These are phyloP conservation scores for Catostylus mosaicus DNA, from an alignment of 30 jellyfish, hydroid and myxozoan genomes.

Conservation along the genomic window DNA sequence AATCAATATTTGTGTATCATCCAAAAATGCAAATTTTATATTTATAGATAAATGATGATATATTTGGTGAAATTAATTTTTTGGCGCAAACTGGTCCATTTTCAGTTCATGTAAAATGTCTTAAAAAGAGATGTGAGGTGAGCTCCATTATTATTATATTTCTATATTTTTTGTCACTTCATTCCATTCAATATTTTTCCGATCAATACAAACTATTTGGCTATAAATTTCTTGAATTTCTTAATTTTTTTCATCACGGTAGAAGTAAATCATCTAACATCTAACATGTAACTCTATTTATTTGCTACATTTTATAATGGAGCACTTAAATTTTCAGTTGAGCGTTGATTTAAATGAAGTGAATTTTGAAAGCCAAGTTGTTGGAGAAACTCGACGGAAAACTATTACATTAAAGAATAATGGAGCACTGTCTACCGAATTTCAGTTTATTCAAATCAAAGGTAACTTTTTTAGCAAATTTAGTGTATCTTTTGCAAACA, in stretches of 20 bases:
- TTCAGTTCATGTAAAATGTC: slow-evolving; percentile 82
- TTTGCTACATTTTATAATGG: too few relatives aligned
- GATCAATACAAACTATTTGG: too few relatives aligned
- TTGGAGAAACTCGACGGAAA: slow-evolving; percentile 91
- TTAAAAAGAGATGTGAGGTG: slow-evolving; percentile 92
- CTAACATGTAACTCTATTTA: too few relatives aligned
- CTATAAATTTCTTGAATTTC: too few relatives aligned
- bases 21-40: too few relatives aligned
- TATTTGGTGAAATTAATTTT: slow-evolving; percentile 81
- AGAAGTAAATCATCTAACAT: too few relatives aligned
- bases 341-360: slow-evolving; percentile 63
- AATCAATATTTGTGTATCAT: too few relatives aligned
- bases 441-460: slow-evolving; percentile 33
- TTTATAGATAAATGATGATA: slow-evolving; percentile 18
- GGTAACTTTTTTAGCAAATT: slow-evolving; percentile 14
- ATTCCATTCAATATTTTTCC: too few relatives aligned
- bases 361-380: slow-evolving; percentile 83
- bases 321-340: slow-evolving; percentile 47
- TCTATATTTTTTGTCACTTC: too few relatives aligned
- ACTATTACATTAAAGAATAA: slow-evolving; percentile 73
- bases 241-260: too few relatives aligned
- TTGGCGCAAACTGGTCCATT: slow-evolving; percentile 89
- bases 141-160: too few relatives aligned
- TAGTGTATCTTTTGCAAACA: too few relatives aligned
- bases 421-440: slow-evolving; percentile 90